Evolutionary conservation across 2,888 invertebrate genomes (phyloP).

Genomic region (Platycheirus rosarum): DNA sequence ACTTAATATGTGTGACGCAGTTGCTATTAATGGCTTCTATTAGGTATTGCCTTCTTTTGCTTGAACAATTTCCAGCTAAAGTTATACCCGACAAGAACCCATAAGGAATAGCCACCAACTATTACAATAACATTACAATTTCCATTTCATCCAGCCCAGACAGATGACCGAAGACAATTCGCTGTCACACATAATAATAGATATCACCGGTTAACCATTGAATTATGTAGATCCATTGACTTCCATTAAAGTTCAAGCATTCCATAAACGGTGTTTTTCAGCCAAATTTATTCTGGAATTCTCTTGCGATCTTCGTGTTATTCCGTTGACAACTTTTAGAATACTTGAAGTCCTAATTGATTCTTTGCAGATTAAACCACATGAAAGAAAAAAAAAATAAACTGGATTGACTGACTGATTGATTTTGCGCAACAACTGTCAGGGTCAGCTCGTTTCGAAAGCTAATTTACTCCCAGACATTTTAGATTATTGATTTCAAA

Average conservation of each 20-base stretch:
- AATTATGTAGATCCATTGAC: neutral
- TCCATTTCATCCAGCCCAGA: slow-evolving; percentile 50
- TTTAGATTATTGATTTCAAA: slow-evolving; percentile 38
- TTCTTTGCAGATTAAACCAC: slow-evolving; percentile 4
- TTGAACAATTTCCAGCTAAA: neutral
- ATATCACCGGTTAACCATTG: slow-evolving; percentile 9
- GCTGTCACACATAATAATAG: slow-evolving; percentile 50
- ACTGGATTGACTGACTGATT: slow-evolving; percentile 65
- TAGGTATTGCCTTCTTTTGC: slow-evolving; percentile 4
- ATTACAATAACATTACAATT: slow-evolving; percentile 42
- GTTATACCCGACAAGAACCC: slow-evolving; percentile 17
- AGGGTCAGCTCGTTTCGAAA: slow-evolving; percentile 35
- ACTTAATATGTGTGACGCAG: slow-evolving; percentile 62
- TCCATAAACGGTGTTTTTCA: neutral
- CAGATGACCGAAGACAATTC: slow-evolving; percentile 57
- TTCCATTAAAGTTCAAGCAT: slow-evolving; percentile 44
- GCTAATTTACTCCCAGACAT: slow-evolving; percentile 43
- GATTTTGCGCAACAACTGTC: slow-evolving; percentile 41
- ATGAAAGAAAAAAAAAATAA: slow-evolving; percentile 32
- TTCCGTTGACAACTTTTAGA: slow-evolving; percentile 20
- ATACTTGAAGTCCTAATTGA: slow-evolving; percentile 42
- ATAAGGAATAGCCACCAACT: slow-evolving; percentile 7
- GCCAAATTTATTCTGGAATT: slow-evolving; percentile 10
- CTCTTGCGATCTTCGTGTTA: slow-evolving; percentile 21
- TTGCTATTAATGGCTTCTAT: slow-evolving; percentile 32